Evolutionary conservation across 2,113 vertebrate species (phyloP).

Genomic region (Pogona vitticeps): DNA sequence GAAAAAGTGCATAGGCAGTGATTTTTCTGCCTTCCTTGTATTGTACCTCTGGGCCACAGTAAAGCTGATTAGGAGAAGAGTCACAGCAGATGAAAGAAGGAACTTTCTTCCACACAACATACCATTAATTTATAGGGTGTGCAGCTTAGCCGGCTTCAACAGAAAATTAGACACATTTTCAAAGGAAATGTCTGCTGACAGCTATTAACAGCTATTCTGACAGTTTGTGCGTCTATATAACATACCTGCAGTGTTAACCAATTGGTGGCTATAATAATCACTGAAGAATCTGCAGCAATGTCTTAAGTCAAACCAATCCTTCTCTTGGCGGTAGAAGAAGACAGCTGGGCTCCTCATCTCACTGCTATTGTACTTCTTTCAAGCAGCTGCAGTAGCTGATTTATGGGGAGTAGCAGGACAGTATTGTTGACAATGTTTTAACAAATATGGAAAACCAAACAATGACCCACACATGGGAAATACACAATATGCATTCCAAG

Average conservation of each 20-base stretch:
- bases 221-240: too few relatives aligned
- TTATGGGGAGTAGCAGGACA: too few relatives aligned
- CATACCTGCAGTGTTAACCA: not conserved
- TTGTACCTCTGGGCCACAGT: not conserved
- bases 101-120: not conserved
- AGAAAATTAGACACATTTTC: not conserved
- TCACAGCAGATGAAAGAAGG: not conserved
- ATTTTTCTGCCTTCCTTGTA: not conserved
- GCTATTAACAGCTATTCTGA: not conserved
- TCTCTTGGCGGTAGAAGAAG: too few relatives aligned
- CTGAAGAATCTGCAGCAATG: not conserved
- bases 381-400: too few relatives aligned
- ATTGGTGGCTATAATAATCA: fast-evolving
- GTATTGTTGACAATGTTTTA: too few relatives aligned
- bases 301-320: too few relatives aligned
- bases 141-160: not conserved
- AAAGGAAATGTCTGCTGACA: not conserved
- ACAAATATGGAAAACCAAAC: too few relatives aligned
- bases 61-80: not conserved
- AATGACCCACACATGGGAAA: too few relatives aligned
- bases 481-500: too few relatives aligned
- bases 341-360: too few relatives aligned
- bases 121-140: not conserved
- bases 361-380: too few relatives aligned
- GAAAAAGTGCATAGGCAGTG: not conserved